phyloP scores from a whole-genome alignment of 2,888 invertebrate species.

The Andrena bucephala region DNA sequence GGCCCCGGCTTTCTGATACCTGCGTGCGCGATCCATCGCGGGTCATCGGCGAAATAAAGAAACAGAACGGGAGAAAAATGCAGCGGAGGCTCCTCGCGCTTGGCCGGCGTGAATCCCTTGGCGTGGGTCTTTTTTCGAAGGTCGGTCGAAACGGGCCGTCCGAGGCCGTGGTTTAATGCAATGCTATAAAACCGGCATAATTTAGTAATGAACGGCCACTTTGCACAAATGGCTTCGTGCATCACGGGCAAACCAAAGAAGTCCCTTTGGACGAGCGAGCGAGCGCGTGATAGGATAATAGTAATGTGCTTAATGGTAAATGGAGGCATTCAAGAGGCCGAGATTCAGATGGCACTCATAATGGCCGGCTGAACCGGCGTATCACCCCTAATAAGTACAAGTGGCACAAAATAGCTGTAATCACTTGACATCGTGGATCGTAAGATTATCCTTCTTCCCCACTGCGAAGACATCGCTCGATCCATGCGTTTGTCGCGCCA shows the following conservation, averaged over 20 bases:
- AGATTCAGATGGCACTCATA: slow-evolving; percentile 84
- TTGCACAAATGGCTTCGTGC: slow-evolving; percentile 84
- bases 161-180: slow-evolving; percentile 77
- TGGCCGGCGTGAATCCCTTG: slow-evolving; percentile 38
- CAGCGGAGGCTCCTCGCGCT: neutral
- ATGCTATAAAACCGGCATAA: slow-evolving; percentile 84
- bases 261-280: slow-evolving; percentile 78
- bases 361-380: slow-evolving; percentile 81
- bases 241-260: slow-evolving; percentile 81
- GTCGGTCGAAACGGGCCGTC: slow-evolving; percentile 57
- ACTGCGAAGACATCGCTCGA: slow-evolving; percentile 62
- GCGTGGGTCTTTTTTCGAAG: slow-evolving; percentile 68
- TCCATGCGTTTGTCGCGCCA: slow-evolving; percentile 43
- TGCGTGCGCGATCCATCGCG: neutral
- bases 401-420: slow-evolving; percentile 85
- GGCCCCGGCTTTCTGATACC: slow-evolving; percentile 13
- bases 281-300: slow-evolving; percentile 84
- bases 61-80: slow-evolving; percentile 6
- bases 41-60: neutral
- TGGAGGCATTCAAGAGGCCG: slow-evolving; percentile 84
- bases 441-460: slow-evolving; percentile 78
- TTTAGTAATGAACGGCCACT: slow-evolving; percentile 85
- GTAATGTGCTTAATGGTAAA: slow-evolving; percentile 85
- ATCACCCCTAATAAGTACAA: slow-evolving; percentile 85
- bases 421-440: slow-evolving; percentile 81